phyloP scores from a whole-genome alignment of 2,113 vertebrate species.

The Carollia perspicillata region DNA sequence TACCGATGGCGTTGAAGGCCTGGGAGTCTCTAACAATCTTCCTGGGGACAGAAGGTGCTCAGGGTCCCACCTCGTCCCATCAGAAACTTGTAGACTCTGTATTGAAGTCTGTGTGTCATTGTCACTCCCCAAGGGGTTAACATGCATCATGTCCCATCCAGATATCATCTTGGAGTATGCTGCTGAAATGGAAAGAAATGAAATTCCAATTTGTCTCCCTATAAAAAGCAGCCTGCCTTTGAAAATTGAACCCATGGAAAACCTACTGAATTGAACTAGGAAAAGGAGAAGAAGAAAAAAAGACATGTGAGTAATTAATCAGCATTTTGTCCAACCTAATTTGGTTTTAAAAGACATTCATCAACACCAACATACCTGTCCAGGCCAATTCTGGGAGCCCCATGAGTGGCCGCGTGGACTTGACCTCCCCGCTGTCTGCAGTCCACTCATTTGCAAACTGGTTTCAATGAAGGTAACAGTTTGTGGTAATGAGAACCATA shows the following conservation, averaged over 20 bases:
- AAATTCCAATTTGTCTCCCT: neutral
- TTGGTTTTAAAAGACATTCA: constrained; percentile 38
- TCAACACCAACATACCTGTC: neutral
- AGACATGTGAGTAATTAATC: constrained; percentile 12
- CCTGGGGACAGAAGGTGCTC: neutral
- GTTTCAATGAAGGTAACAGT: constrained; percentile 73
- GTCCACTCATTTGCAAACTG: constrained; percentile 48
- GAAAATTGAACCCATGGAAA: neutral
- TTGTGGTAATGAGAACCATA: constrained; percentile 73
- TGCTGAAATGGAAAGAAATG: neutral
- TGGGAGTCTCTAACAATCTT: neutral
- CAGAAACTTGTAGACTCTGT: rapidly evolving
- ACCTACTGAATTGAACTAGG: neutral
- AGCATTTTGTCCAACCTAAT: constrained; percentile 21
- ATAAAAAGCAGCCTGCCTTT: neutral
- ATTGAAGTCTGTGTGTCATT: neutral
- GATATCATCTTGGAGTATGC: neutral
- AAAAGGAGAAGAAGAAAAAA: neutral
- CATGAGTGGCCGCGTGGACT: constrained; percentile 16
- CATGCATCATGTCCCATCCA: neutral
- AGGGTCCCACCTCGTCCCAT: neutral
- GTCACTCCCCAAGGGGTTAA: neutral
- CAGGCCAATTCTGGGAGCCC: constrained; percentile 27
- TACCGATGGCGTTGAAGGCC: neutral
- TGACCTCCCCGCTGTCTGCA: constrained; percentile 4